Evolutionary conservation across 2,888 invertebrate species (phyloP).

Genomic region (Ctena decussata): DNA sequence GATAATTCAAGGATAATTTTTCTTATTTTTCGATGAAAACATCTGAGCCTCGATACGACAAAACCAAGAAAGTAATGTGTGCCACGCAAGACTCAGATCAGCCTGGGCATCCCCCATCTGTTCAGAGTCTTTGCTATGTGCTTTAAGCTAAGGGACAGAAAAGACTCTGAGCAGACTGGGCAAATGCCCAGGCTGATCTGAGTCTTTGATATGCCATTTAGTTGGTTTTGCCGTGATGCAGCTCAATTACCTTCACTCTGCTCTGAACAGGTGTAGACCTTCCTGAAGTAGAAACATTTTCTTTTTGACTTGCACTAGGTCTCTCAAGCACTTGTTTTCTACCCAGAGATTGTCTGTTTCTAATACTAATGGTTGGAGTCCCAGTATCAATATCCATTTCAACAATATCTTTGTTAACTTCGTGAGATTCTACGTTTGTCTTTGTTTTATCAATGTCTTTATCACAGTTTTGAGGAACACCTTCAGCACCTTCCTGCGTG

Average conservation of each 20-base stretch:
- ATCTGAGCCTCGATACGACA: too few relatives aligned
- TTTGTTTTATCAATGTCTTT: not conserved
- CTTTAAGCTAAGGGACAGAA: too few relatives aligned
- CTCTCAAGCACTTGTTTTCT: not conserved
- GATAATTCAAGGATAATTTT: too few relatives aligned
- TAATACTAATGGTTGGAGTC: not conserved
- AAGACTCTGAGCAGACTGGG: too few relatives aligned
- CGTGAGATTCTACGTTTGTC: not conserved
- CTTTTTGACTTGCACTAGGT: constrained; percentile 57
- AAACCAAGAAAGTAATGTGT: too few relatives aligned
- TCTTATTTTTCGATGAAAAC: too few relatives aligned
- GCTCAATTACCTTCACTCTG: constrained; percentile 42
- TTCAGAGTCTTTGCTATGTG: too few relatives aligned
- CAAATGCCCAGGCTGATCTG: not conserved
- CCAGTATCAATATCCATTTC: constrained; percentile 2
- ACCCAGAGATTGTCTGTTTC: not conserved
- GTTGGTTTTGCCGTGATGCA: not conserved
- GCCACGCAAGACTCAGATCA: too few relatives aligned
- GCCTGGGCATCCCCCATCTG: too few relatives aligned
- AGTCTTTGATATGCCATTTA: not conserved
- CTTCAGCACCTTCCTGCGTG: constrained; percentile 25
- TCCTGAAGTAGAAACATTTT: constrained; percentile 32
- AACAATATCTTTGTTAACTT: not conserved
- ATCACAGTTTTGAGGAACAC: not conserved
- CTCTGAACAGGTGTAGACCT: constrained; percentile 44